phyloP scores from a whole-genome alignment of 1,140 invertebrate genomes.

The Ooceraea biroi region DNA sequence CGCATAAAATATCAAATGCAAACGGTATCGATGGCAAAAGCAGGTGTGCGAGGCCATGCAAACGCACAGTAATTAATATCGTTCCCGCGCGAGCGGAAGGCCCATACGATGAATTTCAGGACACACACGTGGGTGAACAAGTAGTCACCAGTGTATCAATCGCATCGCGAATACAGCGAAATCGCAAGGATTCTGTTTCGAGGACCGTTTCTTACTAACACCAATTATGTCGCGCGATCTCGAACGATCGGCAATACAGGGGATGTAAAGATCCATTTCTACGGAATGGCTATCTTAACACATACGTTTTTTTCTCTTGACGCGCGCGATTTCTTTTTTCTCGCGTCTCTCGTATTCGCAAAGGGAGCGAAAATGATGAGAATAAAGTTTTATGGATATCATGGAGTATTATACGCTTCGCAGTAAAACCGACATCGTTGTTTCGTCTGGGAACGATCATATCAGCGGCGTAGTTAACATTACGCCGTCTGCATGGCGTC shows the following conservation, averaged over 20 bases:
- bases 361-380: not conserved
- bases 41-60: not conserved
- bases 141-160: conserved; percentile 25
- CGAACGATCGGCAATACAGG: not conserved
- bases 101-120: conserved; percentile 42
- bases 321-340: no score
- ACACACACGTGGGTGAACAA: no score
- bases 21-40: conserved; percentile 60
- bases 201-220: no score
- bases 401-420: not conserved
- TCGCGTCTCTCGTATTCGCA: no score
- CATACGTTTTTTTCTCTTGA: no score
- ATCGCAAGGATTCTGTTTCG: no score
- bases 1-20: conserved; percentile 63
- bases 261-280: conserved; percentile 2
- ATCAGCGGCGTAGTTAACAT: not conserved
- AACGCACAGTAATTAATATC: conserved; percentile 48
- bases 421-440: not conserved
- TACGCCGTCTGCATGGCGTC: not conserved
- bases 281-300: not conserved
- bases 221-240: conserved; percentile 28
- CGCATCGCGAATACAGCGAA: no score
- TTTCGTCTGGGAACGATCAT: not conserved
- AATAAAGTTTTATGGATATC: conserved; percentile 11
- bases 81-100: conserved; percentile 38